phyloP scores from a whole-genome alignment of 2,888 invertebrate genomes.

The Ceramica pisi region DNA sequence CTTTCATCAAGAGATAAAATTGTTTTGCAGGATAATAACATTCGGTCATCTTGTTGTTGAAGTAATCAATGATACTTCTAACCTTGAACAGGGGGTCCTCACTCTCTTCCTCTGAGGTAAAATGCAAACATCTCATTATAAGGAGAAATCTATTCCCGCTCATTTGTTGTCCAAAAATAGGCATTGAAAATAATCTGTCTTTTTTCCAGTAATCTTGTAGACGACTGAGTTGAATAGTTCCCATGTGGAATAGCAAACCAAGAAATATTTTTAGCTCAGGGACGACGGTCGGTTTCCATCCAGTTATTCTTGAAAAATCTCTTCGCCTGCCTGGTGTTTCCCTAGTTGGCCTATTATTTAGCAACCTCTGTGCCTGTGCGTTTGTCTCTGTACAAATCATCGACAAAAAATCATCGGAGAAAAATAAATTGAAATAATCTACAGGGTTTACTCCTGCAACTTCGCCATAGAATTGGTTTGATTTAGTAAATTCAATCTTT shows the following conservation, averaged over 20 bases:
- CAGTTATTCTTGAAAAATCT: slow-evolving; percentile 7
- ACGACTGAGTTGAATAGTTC: slow-evolving; percentile 8
- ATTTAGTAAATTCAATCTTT: neutral
- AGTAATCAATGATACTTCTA: slow-evolving; percentile 67
- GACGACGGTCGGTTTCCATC: neutral
- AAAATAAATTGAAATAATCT: slow-evolving; percentile 19
- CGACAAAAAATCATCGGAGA: slow-evolving; percentile 9
- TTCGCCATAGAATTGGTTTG: slow-evolving; percentile 13
- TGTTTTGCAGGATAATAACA: slow-evolving; percentile 59
- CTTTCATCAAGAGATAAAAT: slow-evolving; percentile 54
- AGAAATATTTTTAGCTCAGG: neutral
- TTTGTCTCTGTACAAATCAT: slow-evolving; percentile 26
- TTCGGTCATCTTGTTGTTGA: slow-evolving; percentile 66
- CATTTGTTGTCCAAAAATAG: slow-evolving; percentile 15
- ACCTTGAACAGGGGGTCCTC: slow-evolving; percentile 55
- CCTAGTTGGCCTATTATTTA: neutral
- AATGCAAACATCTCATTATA: slow-evolving; percentile 47
- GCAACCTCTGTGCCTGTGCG: slow-evolving; percentile 9
- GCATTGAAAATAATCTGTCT: slow-evolving; percentile 5
- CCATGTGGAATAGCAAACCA: slow-evolving; percentile 19
- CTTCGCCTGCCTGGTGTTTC: slow-evolving; percentile 4
- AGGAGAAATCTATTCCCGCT: slow-evolving; percentile 42
- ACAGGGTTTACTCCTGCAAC: slow-evolving; percentile 13
- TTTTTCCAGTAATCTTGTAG: slow-evolving; percentile 18
- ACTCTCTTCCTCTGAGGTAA: slow-evolving; percentile 66